A percentile compares a stretch with the other conserved stretches of the same genome.
phyloP scores from a whole-genome alignment of 2,113 vertebrate species.

The Falcunculus frontatus region DNA sequence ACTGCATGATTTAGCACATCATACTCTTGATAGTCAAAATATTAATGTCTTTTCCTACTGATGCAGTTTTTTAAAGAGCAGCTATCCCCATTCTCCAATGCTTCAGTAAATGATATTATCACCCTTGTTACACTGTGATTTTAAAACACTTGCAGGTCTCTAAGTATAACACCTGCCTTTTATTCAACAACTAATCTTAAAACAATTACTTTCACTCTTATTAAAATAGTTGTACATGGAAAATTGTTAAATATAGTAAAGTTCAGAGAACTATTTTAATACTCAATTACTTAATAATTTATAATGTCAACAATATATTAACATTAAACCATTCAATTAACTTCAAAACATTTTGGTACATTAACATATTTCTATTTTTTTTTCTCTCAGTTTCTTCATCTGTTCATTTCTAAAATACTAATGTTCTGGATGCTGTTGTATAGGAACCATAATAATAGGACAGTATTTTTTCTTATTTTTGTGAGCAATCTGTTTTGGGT shows the following conservation, averaged over 20 bases:
- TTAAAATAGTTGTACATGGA: neutral
- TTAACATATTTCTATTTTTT: neutral
- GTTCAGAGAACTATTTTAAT: neutral
- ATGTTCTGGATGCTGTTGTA: neutral
- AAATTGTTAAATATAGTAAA: neutral
- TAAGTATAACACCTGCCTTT: neutral
- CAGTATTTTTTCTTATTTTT: neutral
- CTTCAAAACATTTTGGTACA: neutral
- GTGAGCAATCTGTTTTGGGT: neutral
- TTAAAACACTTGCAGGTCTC: neutral
- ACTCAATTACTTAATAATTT: neutral
- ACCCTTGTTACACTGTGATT: neutral
- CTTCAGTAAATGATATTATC: neutral
- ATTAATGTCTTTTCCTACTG: neutral
- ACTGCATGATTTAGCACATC: neutral
- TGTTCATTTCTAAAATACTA: neutral
- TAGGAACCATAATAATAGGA: neutral
- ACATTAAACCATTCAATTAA: neutral
- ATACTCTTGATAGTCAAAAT: neutral
- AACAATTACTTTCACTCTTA: neutral
- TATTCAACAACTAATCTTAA: neutral
- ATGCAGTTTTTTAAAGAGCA: neutral
- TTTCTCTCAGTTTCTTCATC: neutral
- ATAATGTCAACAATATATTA: neutral
- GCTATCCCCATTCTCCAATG: neutral